These are phyloP conservation scores for Eutrigla gurnardus DNA, from an alignment of 2,797 vertebrate genomes.

Conservation along the genomic window DNA sequence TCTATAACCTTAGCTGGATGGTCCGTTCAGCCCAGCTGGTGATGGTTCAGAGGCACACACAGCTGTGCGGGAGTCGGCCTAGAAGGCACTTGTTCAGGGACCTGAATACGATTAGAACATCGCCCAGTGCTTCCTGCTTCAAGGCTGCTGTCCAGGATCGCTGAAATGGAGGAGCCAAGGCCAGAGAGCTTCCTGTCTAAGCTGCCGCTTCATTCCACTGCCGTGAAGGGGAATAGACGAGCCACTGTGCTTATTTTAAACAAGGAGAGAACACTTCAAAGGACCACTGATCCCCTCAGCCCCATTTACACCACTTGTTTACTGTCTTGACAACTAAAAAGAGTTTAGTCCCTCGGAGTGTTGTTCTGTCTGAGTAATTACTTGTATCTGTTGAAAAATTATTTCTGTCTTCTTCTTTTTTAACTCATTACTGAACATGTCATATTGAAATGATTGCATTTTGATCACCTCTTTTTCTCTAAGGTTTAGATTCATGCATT, in stretches of 20 bases:
- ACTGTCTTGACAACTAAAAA: constrained; percentile 66
- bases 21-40: constrained; percentile 74
- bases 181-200: constrained; percentile 69
- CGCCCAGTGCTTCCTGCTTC: constrained; percentile 65
- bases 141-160: constrained; percentile 66
- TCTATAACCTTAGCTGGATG: constrained; percentile 70
- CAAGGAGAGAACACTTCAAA: constrained; percentile 68
- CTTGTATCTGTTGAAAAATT: constrained; percentile 55
- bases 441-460: constrained; percentile 51
- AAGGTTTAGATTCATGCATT: constrained; percentile 45
- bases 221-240: constrained; percentile 51
- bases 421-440: constrained; percentile 46
- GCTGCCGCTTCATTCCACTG: constrained; percentile 45
- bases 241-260: constrained; percentile 73
- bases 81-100: constrained; percentile 73
- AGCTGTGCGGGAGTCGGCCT: constrained; percentile 72
- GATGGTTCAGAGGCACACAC: constrained; percentile 66
- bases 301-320: constrained; percentile 69
- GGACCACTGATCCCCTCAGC: constrained; percentile 59
- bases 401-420: not conserved
- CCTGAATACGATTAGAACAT: constrained; percentile 77
- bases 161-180: constrained; percentile 67
- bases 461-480: constrained; percentile 46
- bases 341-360: constrained; percentile 60
- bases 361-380: constrained; percentile 57